These are phyloP conservation scores for Lichenostomus cassidix DNA, from an alignment of 2,113 vertebrate species.

Conservation along the genomic window DNA sequence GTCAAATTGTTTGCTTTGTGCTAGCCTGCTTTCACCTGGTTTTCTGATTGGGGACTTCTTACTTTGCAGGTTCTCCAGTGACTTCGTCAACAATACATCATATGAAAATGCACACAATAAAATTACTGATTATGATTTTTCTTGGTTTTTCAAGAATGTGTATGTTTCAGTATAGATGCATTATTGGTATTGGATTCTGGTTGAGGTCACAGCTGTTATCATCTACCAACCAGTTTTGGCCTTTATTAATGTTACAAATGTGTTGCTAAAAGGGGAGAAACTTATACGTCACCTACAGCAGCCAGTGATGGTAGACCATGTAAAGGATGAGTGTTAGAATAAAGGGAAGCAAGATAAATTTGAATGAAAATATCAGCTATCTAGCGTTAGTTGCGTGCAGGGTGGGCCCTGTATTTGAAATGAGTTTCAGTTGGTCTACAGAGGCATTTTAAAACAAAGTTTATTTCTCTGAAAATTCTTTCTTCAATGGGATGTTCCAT, in stretches of 20 bases:
- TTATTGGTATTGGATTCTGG: not conserved
- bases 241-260: rapidly evolving
- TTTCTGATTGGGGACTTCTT: not conserved
- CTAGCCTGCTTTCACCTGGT: not conserved
- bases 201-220: rapidly evolving
- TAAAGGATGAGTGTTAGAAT: not conserved
- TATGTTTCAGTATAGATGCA: not conserved
- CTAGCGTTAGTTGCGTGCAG: not conserved
- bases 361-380: not conserved
- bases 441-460: not conserved
- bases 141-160: not conserved
- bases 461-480: not conserved
- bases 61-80: conserved; percentile 47
- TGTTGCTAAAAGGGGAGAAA: not conserved
- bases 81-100: not conserved
- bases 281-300: not conserved
- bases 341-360: not conserved
- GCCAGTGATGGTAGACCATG: not conserved
- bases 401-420: not conserved
- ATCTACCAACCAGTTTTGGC: not conserved
- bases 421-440: not conserved
- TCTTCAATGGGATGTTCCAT: rapidly evolving
- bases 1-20: not conserved
- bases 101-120: conserved; percentile 68
- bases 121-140: not conserved